Base-by-base conservation (phyloP, 23 tunicate genomes). In the Styela plicata region DNA sequence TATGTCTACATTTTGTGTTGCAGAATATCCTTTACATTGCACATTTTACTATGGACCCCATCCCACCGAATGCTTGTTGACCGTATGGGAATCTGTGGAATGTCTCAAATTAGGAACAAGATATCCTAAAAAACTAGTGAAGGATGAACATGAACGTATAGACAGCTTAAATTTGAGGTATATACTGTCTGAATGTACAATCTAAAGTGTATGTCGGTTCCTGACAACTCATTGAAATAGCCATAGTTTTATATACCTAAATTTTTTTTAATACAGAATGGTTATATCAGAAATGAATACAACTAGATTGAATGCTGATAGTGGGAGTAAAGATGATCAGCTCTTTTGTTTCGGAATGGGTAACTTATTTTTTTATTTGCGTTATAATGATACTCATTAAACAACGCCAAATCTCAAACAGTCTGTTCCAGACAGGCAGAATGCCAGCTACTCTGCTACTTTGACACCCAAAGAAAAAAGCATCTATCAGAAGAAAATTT, bases 331-430 rank as follows among this genome's bases (percentile, higher is more conserved):
- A 16, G 37, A 2, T 2, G 64, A 52, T 36, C 86, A 83, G 36
- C 31, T 71, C 69, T 33, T 33, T 71, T 83, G 86, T 80, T 83
- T 34, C 37, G 86, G 86, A 83, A 52, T 83, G 27, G 69, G 86
- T 83, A 37, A 36, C 78, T 25, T 36, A 20, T 37, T 66, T 33
- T 24, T 31, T 0, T 67, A 5, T 2, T n/a, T n/a, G n/a, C n/a
- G n/a, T n/a, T n/a, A n/a, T n/a, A n/a, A n/a, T n/a, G n/a, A n/a
- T n/a, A n/a, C n/a, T n/a, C n/a, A n/a, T n/a, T n/a, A n/a, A n/a
- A n/a, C n/a, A n/a, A n/a, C n/a, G n/a, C n/a, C n/a, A n/a, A n/a
- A n/a, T n/a, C n/a, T n/a, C n/a, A n/a, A n/a, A n/a, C n/a, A n/a
- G n/a, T n/a, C n/a, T n/a, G n/a, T n/a, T n/a, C n/a, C n/a, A n/a